A percentile compares a stretch with the other conserved stretches of the same genome.
Evolutionary conservation across 2,797 vertebrate species (phyloP).

Genomic region (Simalia tracyae): DNA sequence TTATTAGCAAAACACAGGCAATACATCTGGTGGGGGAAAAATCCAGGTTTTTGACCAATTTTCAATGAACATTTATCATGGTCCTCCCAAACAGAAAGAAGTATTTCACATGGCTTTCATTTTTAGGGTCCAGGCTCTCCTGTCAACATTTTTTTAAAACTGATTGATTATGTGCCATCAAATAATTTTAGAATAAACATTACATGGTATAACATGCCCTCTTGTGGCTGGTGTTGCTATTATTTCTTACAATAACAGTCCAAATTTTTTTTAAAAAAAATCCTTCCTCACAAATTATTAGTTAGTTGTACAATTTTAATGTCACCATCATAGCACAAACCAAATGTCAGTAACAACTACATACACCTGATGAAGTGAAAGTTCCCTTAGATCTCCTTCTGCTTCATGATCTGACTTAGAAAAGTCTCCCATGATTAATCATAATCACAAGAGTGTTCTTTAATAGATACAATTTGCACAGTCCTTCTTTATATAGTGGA

Average conservation of each 20-base stretch:
- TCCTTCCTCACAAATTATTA: not conserved
- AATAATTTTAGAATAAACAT: not conserved
- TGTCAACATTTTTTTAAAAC: not conserved
- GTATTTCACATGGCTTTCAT: not conserved
- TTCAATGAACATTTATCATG: not conserved
- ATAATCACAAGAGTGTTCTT: not conserved
- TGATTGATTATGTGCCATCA: not conserved
- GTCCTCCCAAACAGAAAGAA: not conserved
- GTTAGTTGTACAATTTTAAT: not conserved
- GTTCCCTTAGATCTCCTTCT: not conserved
- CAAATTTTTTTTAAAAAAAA: not conserved
- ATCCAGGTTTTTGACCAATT: not conserved
- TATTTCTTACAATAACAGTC: not conserved
- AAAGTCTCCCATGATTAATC: not conserved
- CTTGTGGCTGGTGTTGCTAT: slow-evolving; percentile 7
- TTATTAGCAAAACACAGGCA: not conserved
- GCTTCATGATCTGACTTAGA: not conserved
- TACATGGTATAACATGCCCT: slow-evolving; percentile 3
- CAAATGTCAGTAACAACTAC: not conserved
- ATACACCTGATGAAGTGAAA: not conserved
- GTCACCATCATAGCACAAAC: not conserved
- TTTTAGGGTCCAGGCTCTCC: not conserved
- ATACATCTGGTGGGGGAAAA: not conserved
- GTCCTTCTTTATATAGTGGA: not conserved
- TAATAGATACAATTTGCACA: not conserved